These are phyloP conservation scores for Rhynchotus rufescens DNA, from an alignment of 2,797 vertebrate genomes.

Conservation along the genomic window DNA sequence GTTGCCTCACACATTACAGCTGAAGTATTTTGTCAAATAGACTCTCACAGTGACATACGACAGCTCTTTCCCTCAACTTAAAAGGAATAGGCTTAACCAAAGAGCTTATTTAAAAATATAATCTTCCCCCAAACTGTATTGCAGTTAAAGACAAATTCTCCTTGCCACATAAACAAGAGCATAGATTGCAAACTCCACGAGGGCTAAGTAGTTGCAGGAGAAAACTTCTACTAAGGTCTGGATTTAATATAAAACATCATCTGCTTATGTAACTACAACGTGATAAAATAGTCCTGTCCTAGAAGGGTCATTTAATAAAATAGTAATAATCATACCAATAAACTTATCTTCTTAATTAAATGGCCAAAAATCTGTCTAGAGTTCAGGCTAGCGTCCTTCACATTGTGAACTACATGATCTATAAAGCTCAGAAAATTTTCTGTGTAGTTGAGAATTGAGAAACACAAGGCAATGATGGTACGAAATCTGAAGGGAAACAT, in stretches of 20 bases:
- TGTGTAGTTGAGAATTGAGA: neutral
- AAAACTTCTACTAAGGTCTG: neutral
- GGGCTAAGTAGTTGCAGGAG: neutral
- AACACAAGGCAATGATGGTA: neutral
- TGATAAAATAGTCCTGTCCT: neutral
- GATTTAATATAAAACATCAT: neutral
- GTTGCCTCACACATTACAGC: neutral
- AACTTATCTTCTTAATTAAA: neutral
- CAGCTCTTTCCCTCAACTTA: neutral
- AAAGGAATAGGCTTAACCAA: neutral
- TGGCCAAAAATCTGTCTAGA: neutral
- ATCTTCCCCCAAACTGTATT: neutral
- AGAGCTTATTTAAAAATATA: neutral
- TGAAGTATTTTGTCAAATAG: neutral
- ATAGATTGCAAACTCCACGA: neutral
- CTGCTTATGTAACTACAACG: neutral
- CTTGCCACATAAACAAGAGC: neutral
- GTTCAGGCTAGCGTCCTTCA: neutral
- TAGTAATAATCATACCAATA: rapidly evolving
- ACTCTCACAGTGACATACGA: neutral
- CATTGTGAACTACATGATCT: neutral
- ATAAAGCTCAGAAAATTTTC: neutral
- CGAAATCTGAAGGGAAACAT: neutral
- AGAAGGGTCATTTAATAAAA: neutral
- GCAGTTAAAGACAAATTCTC: neutral